Percentiles rank a stretch among this genome's conserved stretches.
Evolutionary conservation across 1,140 invertebrate species (phyloP).

Genomic region (Himalopsyche phryganea): DNA sequence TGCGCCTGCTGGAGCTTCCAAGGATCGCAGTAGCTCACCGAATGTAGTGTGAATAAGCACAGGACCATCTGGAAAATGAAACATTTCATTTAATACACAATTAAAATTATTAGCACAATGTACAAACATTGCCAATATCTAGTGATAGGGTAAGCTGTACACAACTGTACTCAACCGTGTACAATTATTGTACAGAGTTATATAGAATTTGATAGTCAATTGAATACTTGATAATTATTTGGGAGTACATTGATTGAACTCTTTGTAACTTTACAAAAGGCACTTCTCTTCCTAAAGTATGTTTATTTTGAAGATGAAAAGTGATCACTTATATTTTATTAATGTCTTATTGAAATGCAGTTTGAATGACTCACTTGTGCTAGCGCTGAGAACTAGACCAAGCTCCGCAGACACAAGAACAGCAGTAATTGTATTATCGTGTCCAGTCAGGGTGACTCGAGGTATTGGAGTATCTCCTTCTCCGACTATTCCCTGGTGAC

Average conservation of each 20-base stretch:
- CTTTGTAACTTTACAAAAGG: too few relatives aligned
- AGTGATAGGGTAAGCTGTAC: background rate
- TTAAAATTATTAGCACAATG: background rate
- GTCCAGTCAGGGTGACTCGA: conserved; percentile 92
- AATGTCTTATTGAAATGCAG: too few relatives aligned
- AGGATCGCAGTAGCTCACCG: conserved; percentile 90
- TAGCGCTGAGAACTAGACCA: conserved; percentile 94
- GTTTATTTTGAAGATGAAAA: too few relatives aligned
- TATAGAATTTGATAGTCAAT: too few relatives aligned
- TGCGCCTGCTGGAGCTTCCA: conserved; percentile 77
- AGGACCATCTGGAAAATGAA: conserved; percentile 71
- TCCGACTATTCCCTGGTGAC: conserved; percentile 93
- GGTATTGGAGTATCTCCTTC: conserved; percentile 94
- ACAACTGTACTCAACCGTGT: background rate
- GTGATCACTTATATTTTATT: too few relatives aligned
- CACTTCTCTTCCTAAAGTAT: too few relatives aligned
- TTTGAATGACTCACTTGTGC: conserved; percentile 79
- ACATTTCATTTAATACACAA: background rate
- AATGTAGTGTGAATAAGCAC: conserved; percentile 97
- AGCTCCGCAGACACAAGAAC: conserved; percentile 97
- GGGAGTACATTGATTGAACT: too few relatives aligned
- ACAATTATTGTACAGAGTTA: background rate
- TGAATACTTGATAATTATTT: too few relatives aligned
- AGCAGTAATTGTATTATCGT: conserved; percentile 91
- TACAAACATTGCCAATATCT: too few relatives aligned